Evolutionary conservation across 2,113 vertebrate species (phyloP).

Genomic region (Campylorhamphus procurvoides): DNA sequence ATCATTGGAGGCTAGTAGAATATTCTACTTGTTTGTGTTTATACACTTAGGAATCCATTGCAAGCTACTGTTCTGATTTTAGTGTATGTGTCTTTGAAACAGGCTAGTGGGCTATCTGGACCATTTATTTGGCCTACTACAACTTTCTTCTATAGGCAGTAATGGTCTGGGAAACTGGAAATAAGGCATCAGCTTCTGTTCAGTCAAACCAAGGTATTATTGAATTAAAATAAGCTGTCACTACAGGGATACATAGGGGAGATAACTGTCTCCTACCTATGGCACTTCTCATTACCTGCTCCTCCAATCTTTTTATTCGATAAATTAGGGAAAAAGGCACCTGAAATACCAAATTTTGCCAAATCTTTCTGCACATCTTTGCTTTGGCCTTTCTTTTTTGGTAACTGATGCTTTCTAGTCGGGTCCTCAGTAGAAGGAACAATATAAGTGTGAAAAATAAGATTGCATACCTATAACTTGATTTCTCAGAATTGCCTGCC

Average conservation of each 20-base stretch:
- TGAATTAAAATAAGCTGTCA: neutral
- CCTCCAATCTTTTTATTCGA: neutral
- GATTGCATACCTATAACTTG: constrained; percentile 67
- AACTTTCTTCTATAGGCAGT: neutral
- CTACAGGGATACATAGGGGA: neutral
- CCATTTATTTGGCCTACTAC: neutral
- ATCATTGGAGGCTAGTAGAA: neutral
- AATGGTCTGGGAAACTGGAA: neutral
- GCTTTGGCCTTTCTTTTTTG: neutral
- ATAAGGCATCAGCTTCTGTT: neutral
- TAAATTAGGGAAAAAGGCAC: neutral
- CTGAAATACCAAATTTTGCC: neutral
- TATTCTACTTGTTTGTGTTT: neutral
- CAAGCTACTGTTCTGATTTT: neutral
- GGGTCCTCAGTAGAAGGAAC: constrained; percentile 2
- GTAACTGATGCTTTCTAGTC: neutral
- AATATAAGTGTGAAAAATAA: constrained; percentile 53
- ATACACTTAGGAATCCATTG: neutral
- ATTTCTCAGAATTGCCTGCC: constrained; percentile 61
- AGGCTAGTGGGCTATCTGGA: neutral
- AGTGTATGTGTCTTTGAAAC: neutral
- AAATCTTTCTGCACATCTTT: constrained; percentile 25
- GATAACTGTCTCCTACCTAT: neutral
- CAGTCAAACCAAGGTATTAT: neutral
- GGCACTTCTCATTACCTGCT: neutral